phyloP scores from a whole-genome alignment of 2,888 invertebrate genomes.

The Unio delphinus region DNA sequence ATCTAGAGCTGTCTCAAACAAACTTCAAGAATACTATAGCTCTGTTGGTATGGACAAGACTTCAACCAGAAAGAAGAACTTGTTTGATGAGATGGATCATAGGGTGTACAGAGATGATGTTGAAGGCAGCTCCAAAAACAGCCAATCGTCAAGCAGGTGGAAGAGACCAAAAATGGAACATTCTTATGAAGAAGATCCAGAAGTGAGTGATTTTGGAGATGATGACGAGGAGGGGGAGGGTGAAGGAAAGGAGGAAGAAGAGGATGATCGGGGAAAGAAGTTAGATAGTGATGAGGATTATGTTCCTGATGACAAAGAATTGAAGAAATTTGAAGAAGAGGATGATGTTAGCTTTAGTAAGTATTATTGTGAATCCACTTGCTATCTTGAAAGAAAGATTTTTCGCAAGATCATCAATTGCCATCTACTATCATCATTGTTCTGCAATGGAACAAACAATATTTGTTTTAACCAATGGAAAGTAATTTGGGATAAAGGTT shows the following conservation, averaged over 20 bases:
- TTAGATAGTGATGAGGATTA: constrained; percentile 46
- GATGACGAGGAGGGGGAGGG: background rate
- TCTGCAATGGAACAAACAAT: too few relatives aligned
- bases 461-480: too few relatives aligned
- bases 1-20: background rate
- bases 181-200: constrained; percentile 37
- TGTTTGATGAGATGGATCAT: constrained; percentile 46
- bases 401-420: too few relatives aligned
- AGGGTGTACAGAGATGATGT: constrained; percentile 22
- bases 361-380: too few relatives aligned
- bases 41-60: too few relatives aligned
- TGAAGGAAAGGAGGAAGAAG: constrained; percentile 4
- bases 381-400: too few relatives aligned
- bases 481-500: too few relatives aligned
- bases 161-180: constrained; percentile 17
- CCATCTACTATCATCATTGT: too few relatives aligned
- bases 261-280: constrained; percentile 13
- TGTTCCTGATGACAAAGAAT: constrained; percentile 46
- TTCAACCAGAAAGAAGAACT: constrained; percentile 12
- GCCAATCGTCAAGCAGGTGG: constrained; percentile 1
- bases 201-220: constrained; percentile 34
- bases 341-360: too few relatives aligned
- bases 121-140: constrained; percentile 14
- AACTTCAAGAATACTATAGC: background rate
- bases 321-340: too few relatives aligned